A percentile compares a stretch with the other conserved stretches of the same genome.
These are phyloP conservation scores for Huso huso DNA, from an alignment of 2,797 vertebrate species.

Conservation along the genomic window DNA sequence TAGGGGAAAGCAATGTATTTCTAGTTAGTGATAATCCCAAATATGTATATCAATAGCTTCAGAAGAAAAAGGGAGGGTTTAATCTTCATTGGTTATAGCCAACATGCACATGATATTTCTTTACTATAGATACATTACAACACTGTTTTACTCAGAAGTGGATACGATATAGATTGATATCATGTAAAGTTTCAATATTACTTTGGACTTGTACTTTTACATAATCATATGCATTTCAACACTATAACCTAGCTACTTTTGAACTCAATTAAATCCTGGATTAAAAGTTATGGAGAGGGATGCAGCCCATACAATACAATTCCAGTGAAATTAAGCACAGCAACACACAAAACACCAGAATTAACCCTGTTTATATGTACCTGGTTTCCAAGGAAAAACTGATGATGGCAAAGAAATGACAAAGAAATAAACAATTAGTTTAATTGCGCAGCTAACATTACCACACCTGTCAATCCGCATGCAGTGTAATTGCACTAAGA, in stretches of 20 bases:
- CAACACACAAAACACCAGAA: slow-evolving; percentile 39
- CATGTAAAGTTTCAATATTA: no score
- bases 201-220: no score
- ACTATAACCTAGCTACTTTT: slow-evolving; percentile 44
- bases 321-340: slow-evolving; percentile 39
- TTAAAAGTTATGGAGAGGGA: slow-evolving; percentile 35
- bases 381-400: slow-evolving; percentile 99
- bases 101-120: neutral
- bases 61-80: neutral
- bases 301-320: slow-evolving; percentile 46
- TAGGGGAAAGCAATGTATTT: slow-evolving; percentile 47
- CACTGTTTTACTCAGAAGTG: slow-evolving; percentile 61
- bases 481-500: neutral
- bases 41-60: slow-evolving; percentile 42
- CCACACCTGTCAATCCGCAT: neutral
- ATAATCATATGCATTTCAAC: slow-evolving; percentile 6
- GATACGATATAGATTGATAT: slow-evolving; percentile 24
- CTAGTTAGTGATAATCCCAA: slow-evolving; percentile 38
- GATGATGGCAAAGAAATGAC: slow-evolving; percentile 71
- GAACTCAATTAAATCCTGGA: slow-evolving; percentile 50
- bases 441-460: slow-evolving; percentile 15
- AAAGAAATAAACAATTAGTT: slow-evolving; percentile 76
- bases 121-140: slow-evolving; percentile 16
- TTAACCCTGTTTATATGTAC: slow-evolving; percentile 73
- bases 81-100: neutral